Percentiles rank a stretch among this genome's conserved stretches.
phyloP scores from a whole-genome alignment of 2,113 vertebrate species.

The Rhinolophus ferrumequinum region DNA sequence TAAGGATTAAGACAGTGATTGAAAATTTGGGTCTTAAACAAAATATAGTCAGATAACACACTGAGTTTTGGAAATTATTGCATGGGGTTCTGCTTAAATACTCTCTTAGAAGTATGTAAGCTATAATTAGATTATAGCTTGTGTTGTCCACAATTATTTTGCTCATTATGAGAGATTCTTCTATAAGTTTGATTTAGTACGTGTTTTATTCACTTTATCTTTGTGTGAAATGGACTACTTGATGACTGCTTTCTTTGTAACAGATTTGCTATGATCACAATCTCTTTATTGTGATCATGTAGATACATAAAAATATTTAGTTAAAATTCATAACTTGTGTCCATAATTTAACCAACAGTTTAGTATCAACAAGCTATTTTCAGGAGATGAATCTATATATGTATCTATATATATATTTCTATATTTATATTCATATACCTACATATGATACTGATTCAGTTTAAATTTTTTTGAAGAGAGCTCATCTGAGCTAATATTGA shows the following conservation, averaged over 20 bases:
- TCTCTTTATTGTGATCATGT: background rate
- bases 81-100: background rate
- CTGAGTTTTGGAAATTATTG: background rate
- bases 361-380: background rate
- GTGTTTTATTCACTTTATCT: background rate
- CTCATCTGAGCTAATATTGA: background rate
- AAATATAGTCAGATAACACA: background rate
- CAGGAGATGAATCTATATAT: background rate
- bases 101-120: background rate
- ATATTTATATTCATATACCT: background rate
- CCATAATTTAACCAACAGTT: background rate
- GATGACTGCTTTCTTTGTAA: background rate
- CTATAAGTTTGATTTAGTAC: background rate
- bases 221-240: conserved; percentile 24
- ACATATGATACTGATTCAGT: background rate
- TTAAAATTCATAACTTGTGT: background rate
- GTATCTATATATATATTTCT: background rate
- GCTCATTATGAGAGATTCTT: background rate
- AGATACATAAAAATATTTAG: background rate
- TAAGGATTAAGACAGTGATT: background rate
- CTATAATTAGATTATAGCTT: background rate
- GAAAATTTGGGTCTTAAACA: background rate
- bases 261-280: background rate
- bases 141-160: background rate
- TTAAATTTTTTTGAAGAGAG: background rate